Evolutionary conservation across 2,113 vertebrate species (phyloP), one percentile per base, ranked within the genome.

Genomic region (Ageneiosus marmoratus): DNA sequence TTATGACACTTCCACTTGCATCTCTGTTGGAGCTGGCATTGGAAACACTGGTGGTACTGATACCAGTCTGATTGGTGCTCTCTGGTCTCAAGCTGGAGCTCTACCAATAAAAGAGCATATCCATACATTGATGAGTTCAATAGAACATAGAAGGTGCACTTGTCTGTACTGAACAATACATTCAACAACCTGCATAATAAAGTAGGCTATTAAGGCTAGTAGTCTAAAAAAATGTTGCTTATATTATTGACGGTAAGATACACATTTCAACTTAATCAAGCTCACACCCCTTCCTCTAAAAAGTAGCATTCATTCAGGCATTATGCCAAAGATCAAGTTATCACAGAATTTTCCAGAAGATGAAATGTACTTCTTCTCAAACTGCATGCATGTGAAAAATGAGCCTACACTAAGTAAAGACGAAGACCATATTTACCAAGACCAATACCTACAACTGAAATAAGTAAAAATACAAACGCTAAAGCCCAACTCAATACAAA

Each of bases 21-120:
- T 87, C 76, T 4, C 44, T 83, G 83, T 44, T 84, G 34, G 77
- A 11, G 24, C 24, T 74, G 5, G 63, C 22, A 8, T 15, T n/a
- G 41, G n/a, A 78, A 20, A 24, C 56, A 63, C 46, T 74, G 29
- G 9, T 79, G 44, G 20, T 1, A 51, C 10, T 62, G 56, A 9
- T 29, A 56, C 13, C 24, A 46, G 6, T 44, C 34, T 58, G 24
- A 29, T 8, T 62, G 74, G 44, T 84, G n/a, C 82, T 27, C 22
- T 16, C 32, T 16, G 77, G 78, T 77, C 22, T 88, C 55, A 34
- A 63, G 60, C 85, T 87, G 8, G 50, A 56, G 60, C 22, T 83
- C 86, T 87, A 7, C 1, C 48, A 41, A 12, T 46, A 27, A 56
- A 55, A 65, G 13, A 3, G 24, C 3, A 75, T 5, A 75, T 5